Percentiles rank a stretch among this genome's conserved stretches.
phyloP scores from a whole-genome alignment of 2,888 invertebrate genomes.

The Allolobophora icterica region DNA sequence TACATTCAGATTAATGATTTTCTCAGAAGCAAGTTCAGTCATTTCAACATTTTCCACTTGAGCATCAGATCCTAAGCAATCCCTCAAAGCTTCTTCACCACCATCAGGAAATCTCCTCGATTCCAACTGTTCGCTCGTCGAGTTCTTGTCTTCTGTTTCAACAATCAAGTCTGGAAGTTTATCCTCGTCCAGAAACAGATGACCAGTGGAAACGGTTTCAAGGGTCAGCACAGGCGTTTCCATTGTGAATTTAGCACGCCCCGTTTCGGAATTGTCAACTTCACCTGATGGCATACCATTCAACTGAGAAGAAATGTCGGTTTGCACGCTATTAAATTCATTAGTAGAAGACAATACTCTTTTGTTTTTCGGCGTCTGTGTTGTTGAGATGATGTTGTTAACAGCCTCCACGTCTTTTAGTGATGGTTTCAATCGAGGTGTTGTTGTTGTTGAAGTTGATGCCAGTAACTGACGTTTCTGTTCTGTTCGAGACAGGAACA shows the following conservation, averaged over 20 bases:
- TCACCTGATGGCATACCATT: neutral
- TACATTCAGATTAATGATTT: neutral
- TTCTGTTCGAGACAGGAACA: conserved; percentile 71
- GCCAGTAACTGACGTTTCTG: conserved; percentile 54
- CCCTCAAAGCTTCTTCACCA: neutral
- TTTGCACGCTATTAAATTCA: neutral
- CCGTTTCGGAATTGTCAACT: neutral
- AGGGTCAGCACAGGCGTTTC: neutral
- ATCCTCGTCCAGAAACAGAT: neutral
- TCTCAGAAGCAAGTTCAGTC: neutral
- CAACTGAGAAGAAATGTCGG: neutral
- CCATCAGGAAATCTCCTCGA: neutral
- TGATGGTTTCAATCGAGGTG: neutral
- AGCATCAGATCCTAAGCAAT: neutral
- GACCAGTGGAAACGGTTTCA: neutral
- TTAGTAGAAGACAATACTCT: neutral
- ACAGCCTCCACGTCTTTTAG: neutral
- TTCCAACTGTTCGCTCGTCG: neutral
- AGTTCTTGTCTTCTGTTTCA: conserved; percentile 1
- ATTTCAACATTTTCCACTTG: neutral
- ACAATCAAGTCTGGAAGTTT: neutral
- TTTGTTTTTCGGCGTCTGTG: neutral
- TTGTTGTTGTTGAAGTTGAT: conserved; percentile 12
- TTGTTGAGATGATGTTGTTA: neutral
- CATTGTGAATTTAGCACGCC: neutral